Conservation (phyloP, 2,113 vertebrate species). For the Saccopteryx bilineata region DNA sequence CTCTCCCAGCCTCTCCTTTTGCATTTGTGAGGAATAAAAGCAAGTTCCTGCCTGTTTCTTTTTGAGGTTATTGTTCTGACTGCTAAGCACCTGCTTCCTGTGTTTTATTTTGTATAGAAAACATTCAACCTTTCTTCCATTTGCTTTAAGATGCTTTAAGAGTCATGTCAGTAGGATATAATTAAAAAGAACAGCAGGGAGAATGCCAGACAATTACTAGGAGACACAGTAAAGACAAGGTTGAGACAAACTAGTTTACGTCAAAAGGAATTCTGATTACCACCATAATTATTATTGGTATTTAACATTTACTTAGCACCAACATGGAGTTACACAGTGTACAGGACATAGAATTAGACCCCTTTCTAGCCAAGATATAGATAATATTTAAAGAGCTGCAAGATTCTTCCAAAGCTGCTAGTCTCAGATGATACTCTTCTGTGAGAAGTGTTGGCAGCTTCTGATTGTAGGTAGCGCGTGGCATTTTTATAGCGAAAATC, state of each 20-base stretch:
- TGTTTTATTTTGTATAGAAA: constrained; percentile 64
- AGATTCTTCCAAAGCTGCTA: background rate
- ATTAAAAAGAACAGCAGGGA: constrained; percentile 75
- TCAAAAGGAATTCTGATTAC: constrained; percentile 72
- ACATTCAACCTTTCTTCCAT: constrained; percentile 49
- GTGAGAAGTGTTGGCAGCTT: background rate
- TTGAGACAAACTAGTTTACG: constrained; percentile 67
- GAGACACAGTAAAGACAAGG: constrained; percentile 66
- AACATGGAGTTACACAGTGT: background rate
- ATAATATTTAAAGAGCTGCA: background rate
- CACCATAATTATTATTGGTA: constrained; percentile 67
- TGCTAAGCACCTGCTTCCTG: constrained; percentile 37
- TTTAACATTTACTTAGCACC: constrained; percentile 63
- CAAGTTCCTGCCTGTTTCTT: constrained; percentile 58
- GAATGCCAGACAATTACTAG: constrained; percentile 76
- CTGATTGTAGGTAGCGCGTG: background rate
- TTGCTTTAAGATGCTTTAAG: constrained; percentile 65
- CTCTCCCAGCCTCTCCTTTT: background rate
- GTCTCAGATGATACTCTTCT: background rate
- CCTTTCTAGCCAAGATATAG: background rate
- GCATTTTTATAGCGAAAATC: constrained; percentile 40
- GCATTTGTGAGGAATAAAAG: constrained; percentile 53
- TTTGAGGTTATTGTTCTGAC: constrained; percentile 68
- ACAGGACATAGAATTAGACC: constrained; percentile 60
- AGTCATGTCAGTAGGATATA: constrained; percentile 68